Percentiles rank a stretch among this genome's conserved stretches.
phyloP scores from a whole-genome alignment of 2,888 invertebrate genomes.

The Lacanobia oleracea region DNA sequence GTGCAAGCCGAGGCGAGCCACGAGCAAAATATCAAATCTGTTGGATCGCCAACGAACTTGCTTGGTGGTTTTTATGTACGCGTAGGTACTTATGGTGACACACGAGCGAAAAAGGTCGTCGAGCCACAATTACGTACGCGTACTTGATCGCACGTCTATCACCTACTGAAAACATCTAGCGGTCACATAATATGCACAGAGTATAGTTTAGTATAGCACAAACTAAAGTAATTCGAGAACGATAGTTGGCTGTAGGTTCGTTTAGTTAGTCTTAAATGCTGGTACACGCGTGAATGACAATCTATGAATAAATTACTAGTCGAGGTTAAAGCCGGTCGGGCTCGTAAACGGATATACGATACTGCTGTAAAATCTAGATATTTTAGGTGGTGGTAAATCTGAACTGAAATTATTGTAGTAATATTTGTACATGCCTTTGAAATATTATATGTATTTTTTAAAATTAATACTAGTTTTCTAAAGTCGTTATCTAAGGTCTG shows the following conservation, averaged over 20 bases:
- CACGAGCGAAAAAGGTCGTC: too few species aligned
- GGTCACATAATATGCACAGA: not conserved
- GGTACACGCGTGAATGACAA: slow-evolving; percentile 26
- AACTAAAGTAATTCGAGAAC: not conserved
- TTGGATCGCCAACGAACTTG: too few species aligned
- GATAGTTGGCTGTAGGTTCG: slow-evolving; percentile 5
- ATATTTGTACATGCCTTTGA: not conserved
- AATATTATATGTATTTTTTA: not conserved
- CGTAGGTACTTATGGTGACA: too few species aligned
- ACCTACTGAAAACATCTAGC: too few species aligned
- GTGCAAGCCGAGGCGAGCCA: too few species aligned
- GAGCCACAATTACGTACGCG: too few species aligned
- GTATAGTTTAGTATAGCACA: not conserved
- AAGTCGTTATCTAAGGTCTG: too few species aligned
- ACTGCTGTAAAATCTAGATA: slow-evolving; percentile 4
- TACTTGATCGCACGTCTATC: too few species aligned
- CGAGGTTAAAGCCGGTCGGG: not conserved
- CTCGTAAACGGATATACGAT: slow-evolving; percentile 21
- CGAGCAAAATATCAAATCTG: too few species aligned
- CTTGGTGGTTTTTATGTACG: too few species aligned
- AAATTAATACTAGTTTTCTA: too few species aligned
- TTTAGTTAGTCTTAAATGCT: slow-evolving; percentile 18
- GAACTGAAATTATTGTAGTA: not conserved
- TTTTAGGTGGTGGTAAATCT: not conserved
- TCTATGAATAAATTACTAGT: slow-evolving; percentile 57